phyloP scores from a whole-genome alignment of 1,140 invertebrate genomes.

The Sitobion miscanthi region DNA sequence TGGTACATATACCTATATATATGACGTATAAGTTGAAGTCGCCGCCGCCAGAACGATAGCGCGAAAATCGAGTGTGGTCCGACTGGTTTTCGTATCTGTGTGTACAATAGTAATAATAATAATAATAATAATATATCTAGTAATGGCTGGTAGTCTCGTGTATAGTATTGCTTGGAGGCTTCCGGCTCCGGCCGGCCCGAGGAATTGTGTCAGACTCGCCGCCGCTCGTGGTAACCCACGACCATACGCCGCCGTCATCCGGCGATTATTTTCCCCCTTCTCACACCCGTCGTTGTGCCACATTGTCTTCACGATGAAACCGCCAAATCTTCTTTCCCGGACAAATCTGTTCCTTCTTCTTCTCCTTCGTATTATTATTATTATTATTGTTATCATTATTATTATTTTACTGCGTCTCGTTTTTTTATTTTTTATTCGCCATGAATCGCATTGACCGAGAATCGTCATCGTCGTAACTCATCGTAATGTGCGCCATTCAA shows the following conservation, averaged over 20 bases:
- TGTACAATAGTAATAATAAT: slow-evolving; percentile 9
- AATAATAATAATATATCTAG: not conserved
- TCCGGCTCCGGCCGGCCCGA: slow-evolving; percentile 47
- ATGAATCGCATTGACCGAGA: not conserved
- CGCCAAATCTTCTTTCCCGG: slow-evolving; percentile 26
- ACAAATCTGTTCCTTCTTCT: slow-evolving; percentile 13
- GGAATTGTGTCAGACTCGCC: slow-evolving; percentile 52
- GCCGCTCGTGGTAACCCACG: slow-evolving; percentile 49
- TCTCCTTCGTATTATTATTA: not conserved
- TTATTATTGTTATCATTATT: not conserved
- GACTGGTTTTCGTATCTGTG: slow-evolving; percentile 38
- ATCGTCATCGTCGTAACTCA: not conserved
- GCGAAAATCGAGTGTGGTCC: slow-evolving; percentile 42
- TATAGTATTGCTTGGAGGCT: slow-evolving; percentile 47
- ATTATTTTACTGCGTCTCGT: not conserved
- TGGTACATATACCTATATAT: not conserved
- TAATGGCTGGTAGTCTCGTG: slow-evolving; percentile 12
- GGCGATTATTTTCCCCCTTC: slow-evolving; percentile 33
- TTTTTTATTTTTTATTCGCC: not conserved
- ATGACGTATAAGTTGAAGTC: too few species aligned
- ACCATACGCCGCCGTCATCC: slow-evolving; percentile 39
- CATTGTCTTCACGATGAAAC: slow-evolving; percentile 14
- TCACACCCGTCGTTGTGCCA: not conserved
- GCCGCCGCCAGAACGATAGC: not conserved
- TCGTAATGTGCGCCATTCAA: not conserved